Evolutionary conservation across 2,797 vertebrate genomes (phyloP).

Genomic region (Pelodytes ibericus): DNA sequence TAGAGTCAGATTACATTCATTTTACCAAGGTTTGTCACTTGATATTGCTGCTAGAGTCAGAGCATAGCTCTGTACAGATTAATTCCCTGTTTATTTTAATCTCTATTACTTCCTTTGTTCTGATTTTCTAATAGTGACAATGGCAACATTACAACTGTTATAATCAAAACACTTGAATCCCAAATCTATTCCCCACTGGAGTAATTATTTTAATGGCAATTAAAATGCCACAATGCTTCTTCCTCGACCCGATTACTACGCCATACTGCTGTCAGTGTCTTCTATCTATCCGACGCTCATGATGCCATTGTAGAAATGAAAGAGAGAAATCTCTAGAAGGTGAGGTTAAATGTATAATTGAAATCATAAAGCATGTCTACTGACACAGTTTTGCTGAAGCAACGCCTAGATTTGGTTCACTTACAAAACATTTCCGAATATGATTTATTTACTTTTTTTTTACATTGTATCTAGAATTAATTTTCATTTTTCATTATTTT

Average conservation of each 20-base stretch:
- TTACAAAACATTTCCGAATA: conserved; percentile 2
- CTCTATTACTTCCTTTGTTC: conserved; percentile 1
- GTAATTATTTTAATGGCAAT: conserved; percentile 53
- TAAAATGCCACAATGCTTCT: conserved; percentile 52
- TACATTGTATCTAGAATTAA: not conserved
- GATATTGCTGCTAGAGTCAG: not conserved
- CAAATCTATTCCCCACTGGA: conserved; percentile 34
- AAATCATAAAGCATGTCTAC: conserved; percentile 32
- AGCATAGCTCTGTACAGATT: not conserved
- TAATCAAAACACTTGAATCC: conserved; percentile 42
- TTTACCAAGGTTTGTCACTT: not conserved
- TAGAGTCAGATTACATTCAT: too few species aligned
- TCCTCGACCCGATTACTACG: conserved; percentile 36
- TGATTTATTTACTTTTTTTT: not conserved
- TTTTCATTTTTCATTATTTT: conserved; percentile 4
- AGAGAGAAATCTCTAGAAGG: conserved; percentile 19
- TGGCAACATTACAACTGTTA: conserved; percentile 31
- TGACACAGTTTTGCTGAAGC: conserved; percentile 24
- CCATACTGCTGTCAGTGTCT: conserved; percentile 29
- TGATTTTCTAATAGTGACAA: not conserved
- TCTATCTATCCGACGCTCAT: conserved; percentile 32
- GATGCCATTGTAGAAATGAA: conserved; percentile 33
- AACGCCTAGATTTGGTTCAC: conserved; percentile 17
- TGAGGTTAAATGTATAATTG: conserved; percentile 42
- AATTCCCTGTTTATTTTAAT: not conserved